phyloP scores from a whole-genome alignment of 2,113 vertebrate species.

The Rhabdomys dilectus region DNA sequence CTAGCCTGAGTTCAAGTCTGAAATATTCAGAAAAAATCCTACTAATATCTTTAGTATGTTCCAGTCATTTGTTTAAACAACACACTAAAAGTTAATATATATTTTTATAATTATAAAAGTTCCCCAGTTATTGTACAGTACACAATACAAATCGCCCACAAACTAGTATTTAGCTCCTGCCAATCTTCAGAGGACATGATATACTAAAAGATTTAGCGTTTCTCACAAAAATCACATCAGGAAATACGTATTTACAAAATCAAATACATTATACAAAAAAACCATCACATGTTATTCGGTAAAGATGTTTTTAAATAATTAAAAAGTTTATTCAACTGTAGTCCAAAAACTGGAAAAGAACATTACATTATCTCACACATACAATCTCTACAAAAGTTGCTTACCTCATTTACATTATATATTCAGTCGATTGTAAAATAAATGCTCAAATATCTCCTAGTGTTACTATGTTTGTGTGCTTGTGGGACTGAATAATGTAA shows the following conservation, averaged over 20 bases:
- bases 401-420: slow-evolving; percentile 92
- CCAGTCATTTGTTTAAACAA: slow-evolving; percentile 94
- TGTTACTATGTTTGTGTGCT: slow-evolving; percentile 90
- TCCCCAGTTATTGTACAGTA: slow-evolving; percentile 93
- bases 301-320: slow-evolving; percentile 94
- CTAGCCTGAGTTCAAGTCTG: slow-evolving; percentile 95
- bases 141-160: slow-evolving; percentile 93
- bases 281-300: slow-evolving; percentile 91
- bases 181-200: slow-evolving; percentile 92
- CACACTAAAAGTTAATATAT: slow-evolving; percentile 95
- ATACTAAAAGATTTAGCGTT: slow-evolving; percentile 94
- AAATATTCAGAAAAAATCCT: slow-evolving; percentile 95
- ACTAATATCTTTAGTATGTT: slow-evolving; percentile 94
- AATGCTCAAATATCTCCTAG: slow-evolving; percentile 88
- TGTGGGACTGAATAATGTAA: slow-evolving; percentile 89
- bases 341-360: slow-evolving; percentile 93
- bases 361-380: slow-evolving; percentile 93
- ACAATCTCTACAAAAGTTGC: slow-evolving; percentile 92
- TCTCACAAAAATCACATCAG: slow-evolving; percentile 94
- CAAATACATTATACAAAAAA: slow-evolving; percentile 94
- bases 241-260: slow-evolving; percentile 95
- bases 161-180: slow-evolving; percentile 93
- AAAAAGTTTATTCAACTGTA: slow-evolving; percentile 94
- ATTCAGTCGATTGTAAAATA: slow-evolving; percentile 90
- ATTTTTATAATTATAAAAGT: slow-evolving; percentile 94